Base-by-base conservation (phyloP, 2,113 vertebrate genomes). In the Syrmaticus mikado region DNA sequence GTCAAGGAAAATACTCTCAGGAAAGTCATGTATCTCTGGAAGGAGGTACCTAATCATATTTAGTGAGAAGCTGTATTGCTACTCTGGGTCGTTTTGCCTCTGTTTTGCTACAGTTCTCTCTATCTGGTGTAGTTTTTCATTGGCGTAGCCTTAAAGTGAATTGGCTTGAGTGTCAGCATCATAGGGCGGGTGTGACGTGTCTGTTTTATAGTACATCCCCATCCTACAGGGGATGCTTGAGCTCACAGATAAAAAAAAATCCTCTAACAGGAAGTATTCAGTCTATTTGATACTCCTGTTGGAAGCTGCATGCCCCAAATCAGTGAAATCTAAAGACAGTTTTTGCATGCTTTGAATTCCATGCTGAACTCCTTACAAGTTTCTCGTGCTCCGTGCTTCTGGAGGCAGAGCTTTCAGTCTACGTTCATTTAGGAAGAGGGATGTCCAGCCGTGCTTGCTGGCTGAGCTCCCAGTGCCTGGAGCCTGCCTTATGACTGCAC, bases 341-440 rank as follows among this genome's bases (percentile, higher is more conserved):
- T 74, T 36, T 66, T 24, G 30, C 4, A 10, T 9, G 67, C 30
- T 34, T 58, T 50, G 60, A 36, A 36, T 61, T 75, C 17, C n/a
- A n/a, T 40, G 53, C 20, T 1, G 2, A 21, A 25, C 57, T 48
- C 34, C 18, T n/a, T 20, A 1, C 27, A 6, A 10, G 21, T 10
- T 72, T 58, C 21, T 43, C 11, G 0, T 6, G 28, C 5, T 10
- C 6, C 0, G 0, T 2, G 18, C 17, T 20, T 57, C 22, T 21
- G 6, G 50, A 52, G 32, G 43, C 15, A 45, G n/a, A 71, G 19
- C 30, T 75, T 55, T 32, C 11, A 7, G 30, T 4, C 18, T 25
- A 0, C 0, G 1, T 25, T 8, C 15, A 10, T 3, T 7, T 12
- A 7, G 57, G 57, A 45, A 30, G 9, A 2, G 65, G 21, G 36